phyloP scores from a whole-genome alignment of 2,113 vertebrate species.

The Callocephalon fimbriatum region DNA sequence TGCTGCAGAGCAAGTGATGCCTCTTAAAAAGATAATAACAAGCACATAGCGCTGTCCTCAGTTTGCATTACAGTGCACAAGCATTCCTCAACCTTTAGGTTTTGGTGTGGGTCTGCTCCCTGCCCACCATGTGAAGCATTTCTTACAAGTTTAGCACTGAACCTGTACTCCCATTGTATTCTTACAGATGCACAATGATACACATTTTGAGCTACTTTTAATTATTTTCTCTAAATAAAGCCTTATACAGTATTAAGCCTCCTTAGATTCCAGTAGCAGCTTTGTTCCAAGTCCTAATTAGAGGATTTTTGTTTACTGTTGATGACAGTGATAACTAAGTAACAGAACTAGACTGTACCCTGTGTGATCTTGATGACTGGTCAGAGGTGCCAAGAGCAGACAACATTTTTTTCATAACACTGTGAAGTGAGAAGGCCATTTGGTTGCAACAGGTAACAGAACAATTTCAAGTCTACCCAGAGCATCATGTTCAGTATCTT shows the following conservation, averaged over 20 bases:
- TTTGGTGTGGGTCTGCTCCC: not conserved
- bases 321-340: not conserved
- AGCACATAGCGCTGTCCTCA: not conserved
- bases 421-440: not conserved
- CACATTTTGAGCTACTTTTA: not conserved
- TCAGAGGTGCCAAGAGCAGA: not conserved
- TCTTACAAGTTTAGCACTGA: rapidly evolving
- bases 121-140: rapidly evolving
- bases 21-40: not conserved
- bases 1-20: not conserved
- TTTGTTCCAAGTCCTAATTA: not conserved
- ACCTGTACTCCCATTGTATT: not conserved
- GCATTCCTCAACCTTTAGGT: not conserved
- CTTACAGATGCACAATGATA: not conserved
- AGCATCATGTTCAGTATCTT: not conserved
- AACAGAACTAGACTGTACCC: not conserved
- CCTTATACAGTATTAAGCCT: not conserved
- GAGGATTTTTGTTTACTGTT: not conserved
- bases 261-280: not conserved
- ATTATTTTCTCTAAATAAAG: not conserved
- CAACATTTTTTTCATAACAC: not conserved
- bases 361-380: rapidly evolving
- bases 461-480: not conserved
- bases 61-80: too few species aligned
- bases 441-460: not conserved